Conservation (phyloP, 1,140 invertebrate genomes). For the Hylaeus volcanicus region DNA sequence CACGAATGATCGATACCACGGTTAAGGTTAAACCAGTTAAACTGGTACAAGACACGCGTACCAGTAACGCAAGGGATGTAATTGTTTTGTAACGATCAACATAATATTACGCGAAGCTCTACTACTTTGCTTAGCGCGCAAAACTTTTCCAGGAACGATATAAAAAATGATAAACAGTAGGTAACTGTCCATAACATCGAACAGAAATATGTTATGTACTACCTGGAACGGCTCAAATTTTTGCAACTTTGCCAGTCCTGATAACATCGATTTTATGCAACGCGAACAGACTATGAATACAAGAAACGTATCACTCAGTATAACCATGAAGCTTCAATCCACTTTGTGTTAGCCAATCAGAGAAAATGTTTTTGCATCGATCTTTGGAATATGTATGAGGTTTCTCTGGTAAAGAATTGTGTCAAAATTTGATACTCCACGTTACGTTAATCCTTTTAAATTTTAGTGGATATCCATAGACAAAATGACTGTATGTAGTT, state of each 20-base stretch:
- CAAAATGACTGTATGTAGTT: too few species aligned
- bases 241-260: slow-evolving; percentile 7
- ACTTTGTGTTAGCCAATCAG: too few species aligned
- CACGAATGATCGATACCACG: slow-evolving; percentile 45
- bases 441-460: too few species aligned
- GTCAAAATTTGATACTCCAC: too few species aligned
- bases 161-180: neutral
- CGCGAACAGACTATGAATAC: neutral
- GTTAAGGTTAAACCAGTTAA: neutral
- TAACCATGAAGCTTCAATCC: neutral
- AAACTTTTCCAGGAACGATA: neutral
- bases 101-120: neutral
- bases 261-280: neutral
- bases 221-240: slow-evolving; percentile 2
- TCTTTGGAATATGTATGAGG: neutral
- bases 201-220: slow-evolving; percentile 3
- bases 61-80: neutral
- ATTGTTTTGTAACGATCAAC: neutral
- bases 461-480: too few species aligned
- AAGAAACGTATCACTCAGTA: neutral
- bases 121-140: neutral
- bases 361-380: neutral
- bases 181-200: neutral
- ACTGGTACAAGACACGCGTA: neutral
- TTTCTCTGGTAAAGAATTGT: too few species aligned